Evolutionary conservation across 2,113 vertebrate species (phyloP), one percentile per base, ranked within the genome.

Genomic region (Muntiacus reevesi): DNA sequence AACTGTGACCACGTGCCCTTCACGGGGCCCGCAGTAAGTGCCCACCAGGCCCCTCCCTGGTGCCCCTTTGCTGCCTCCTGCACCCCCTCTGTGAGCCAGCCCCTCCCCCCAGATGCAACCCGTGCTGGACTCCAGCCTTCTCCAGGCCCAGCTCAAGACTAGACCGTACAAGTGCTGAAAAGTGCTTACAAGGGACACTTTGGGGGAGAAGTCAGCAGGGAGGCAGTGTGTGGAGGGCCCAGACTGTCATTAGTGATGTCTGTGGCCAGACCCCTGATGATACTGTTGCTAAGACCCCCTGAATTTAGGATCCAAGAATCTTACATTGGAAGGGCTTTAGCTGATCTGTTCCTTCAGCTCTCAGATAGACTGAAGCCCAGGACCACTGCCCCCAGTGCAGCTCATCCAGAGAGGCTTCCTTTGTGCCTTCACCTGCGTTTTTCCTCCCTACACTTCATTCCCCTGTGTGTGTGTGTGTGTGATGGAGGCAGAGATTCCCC

Each of bases 1-100:
- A 99, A 99, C 98, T 99, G 99, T 36, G 99, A 99, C 96, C 99
- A 99, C 0, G 99, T 99, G 88, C 99, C 99, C 79, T 99, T 99
- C 23, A 99, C 99, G 8, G 99, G 99, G 36, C 99, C 99, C 7
- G 99, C 99, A 52, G 99, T 99, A 97, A 99, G 99, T 99, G 19
- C 36, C 16, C 8, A 8, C 84, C 8, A 5, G 47, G 30, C 0
- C 3, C 40, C 13, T 8, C 3, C 11, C 45, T 10, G 15, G 23
- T 10, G 2, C 7, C 57, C 67, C 47, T 47, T 23, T 6, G 1
- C 62, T 19, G 59, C 59, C 10, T 21, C 8, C 7, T 3, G 11
- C 12, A 1, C 11, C 19, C 7, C 6, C 6, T 36, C 28, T 43
- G 9, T 40, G 50, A 16, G 15, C 30, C 43, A 45, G 16, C 27